Evolutionary conservation across 1,140 invertebrate species (phyloP), one percentile per base, ranked within the genome.

Genomic region (Ephestia elutella): DNA sequence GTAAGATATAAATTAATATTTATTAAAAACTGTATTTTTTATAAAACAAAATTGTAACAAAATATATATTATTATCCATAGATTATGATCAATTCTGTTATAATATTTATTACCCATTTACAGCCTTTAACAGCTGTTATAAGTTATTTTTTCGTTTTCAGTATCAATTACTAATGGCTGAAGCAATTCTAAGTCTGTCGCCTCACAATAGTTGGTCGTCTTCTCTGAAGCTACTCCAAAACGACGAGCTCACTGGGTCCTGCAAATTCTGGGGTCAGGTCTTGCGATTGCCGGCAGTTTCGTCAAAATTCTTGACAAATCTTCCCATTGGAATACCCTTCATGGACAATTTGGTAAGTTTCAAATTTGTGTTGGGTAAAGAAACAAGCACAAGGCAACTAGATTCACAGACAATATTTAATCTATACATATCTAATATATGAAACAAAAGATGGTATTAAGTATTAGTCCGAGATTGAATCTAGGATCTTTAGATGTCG

Each of bases 331-430:
- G 61, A 75, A 67, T 35, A 71, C 75, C 9, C 56, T 68, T 0
- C 86, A 88, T 60, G 81, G 77, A 58, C 63, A 73, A 66, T 75
- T 79, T 70, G 83, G 86, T 88, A 67, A 70, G 69, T 66, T 32
- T 53, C 35, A 54, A 44, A 38, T 19, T n/a, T n/a, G n/a, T n/a
- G n/a, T n/a, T n/a, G n/a, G n/a, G n/a, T n/a, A n/a, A n/a, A n/a
- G n/a, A n/a, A n/a, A n/a, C n/a, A n/a, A n/a, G n/a, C n/a, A n/a
- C n/a, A n/a, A n/a, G n/a, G n/a, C n/a, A n/a, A n/a, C n/a, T n/a
- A n/a, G n/a, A n/a, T n/a, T n/a, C n/a, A n/a, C n/a, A n/a, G n/a
- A n/a, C n/a, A n/a, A n/a, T n/a, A n/a, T n/a, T n/a, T n/a, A n/a
- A n/a, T n/a, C n/a, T n/a, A n/a, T n/a, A n/a, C n/a, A n/a, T n/a